A percentile compares a stretch with the other conserved stretches of the same genome.
Conservation (phyloP, 2,797 vertebrate genomes). For the Garrulus glandarius region DNA sequence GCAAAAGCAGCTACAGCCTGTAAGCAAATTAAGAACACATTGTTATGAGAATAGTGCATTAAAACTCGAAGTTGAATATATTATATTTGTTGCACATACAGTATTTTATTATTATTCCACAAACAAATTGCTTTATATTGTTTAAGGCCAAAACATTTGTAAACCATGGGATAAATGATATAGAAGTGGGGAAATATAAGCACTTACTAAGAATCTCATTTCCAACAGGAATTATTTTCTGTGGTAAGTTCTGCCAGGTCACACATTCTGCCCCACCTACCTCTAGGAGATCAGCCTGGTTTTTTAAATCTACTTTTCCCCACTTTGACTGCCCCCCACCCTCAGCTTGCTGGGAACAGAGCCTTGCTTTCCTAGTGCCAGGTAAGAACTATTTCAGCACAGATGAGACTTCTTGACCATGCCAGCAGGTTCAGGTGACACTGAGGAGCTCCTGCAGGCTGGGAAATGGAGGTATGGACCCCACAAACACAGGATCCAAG, state of each 20-base stretch:
- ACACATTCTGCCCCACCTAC: background rate
- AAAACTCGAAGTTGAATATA: background rate
- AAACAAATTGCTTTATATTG: background rate
- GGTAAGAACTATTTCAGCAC: background rate
- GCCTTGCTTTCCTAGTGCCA: background rate
- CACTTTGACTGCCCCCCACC: background rate
- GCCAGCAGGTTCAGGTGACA: background rate
- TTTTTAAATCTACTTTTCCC: background rate
- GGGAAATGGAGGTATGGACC: background rate
- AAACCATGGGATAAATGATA: background rate
- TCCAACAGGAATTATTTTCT: background rate
- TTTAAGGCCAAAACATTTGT: background rate
- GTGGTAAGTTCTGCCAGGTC: background rate
- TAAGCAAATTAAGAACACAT: background rate
- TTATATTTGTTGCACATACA: background rate
- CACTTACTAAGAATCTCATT: background rate
- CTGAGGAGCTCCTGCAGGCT: background rate
- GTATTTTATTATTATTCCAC: background rate
- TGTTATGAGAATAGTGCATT: background rate
- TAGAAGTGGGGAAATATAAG: background rate
- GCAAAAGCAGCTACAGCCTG: conserved; percentile 95
- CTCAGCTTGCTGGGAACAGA: background rate
- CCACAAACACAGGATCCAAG: background rate
- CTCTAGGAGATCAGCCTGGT: fast-evolving
- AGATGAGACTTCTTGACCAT: background rate